Evolutionary conservation across 2,797 vertebrate genomes (phyloP).

Genomic region (Salarias fasciatus): DNA sequence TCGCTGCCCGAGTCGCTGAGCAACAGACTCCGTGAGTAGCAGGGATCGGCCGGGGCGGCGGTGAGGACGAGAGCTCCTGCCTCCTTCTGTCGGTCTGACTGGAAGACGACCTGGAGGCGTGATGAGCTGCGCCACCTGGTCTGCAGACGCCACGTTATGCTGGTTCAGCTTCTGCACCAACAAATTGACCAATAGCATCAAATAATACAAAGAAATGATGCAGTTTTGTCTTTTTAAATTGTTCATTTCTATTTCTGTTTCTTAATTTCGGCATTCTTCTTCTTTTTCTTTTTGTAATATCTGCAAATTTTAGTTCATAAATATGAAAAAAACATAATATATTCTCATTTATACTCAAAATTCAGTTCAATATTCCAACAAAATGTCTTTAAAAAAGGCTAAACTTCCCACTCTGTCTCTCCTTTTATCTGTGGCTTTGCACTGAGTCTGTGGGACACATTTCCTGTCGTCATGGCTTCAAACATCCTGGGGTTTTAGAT

Average conservation of each 20-base stretch:
- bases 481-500: constrained; percentile 17
- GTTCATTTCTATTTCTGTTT: too few relatives aligned
- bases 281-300: too few relatives aligned
- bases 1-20: constrained; percentile 95
- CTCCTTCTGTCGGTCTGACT: too few relatives aligned
- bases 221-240: too few relatives aligned
- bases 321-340: neutral
- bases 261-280: too few relatives aligned
- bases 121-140: too few relatives aligned
- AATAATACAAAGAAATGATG: too few relatives aligned
- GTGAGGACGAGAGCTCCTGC: too few relatives aligned
- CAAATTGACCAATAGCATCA: too few relatives aligned
- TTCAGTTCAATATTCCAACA: constrained; percentile 23
- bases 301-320: too few relatives aligned
- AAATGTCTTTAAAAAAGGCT: constrained; percentile 15
- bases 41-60: constrained; percentile 11
- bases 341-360: constrained; percentile 20
- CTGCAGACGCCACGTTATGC: too few relatives aligned
- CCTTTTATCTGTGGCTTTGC: constrained; percentile 32
- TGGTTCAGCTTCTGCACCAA: too few relatives aligned
- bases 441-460: constrained; percentile 53
- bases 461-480: constrained; percentile 20
- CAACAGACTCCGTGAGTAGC: constrained; percentile 95
- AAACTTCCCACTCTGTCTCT: constrained; percentile 13
- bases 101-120: constrained; percentile 8